Conservation (phyloP, 53 echinoderm and acorn worm species). For the Astropecten irregularis region DNA sequence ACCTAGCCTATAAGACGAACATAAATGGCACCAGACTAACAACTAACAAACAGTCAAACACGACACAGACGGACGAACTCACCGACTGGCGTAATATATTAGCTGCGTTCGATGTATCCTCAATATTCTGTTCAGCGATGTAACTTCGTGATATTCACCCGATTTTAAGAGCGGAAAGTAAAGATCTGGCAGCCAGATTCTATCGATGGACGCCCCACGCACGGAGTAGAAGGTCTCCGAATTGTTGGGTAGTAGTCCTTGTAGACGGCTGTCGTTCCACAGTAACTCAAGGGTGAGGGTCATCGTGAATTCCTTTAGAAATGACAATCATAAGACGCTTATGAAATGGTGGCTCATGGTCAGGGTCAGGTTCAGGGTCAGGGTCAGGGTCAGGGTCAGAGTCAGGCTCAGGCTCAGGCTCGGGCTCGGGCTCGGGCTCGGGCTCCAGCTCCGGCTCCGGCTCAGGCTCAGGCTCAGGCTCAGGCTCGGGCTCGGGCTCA, state of each 20-base stretch:
- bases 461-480: not conserved
- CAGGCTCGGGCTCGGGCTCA: not conserved
- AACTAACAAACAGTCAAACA: no score
- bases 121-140: not conserved
- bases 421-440: not conserved
- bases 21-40: no score
- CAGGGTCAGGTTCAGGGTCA: slow-evolving; percentile 1
- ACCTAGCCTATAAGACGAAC: no score
- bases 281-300: not conserved
- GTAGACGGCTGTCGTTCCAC: slow-evolving; percentile 11
- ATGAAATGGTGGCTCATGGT: not conserved
- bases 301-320: slow-evolving; percentile 4
- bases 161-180: slow-evolving; percentile 24
- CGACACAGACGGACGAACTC: no score
- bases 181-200: slow-evolving; percentile 30
- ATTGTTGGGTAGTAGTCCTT: not conserved
- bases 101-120: no score
- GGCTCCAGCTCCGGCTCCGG: not conserved
- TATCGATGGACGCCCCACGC: slow-evolving; percentile 7
- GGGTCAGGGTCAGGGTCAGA: not conserved
- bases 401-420: not conserved
- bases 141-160: slow-evolving; percentile 24
- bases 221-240: slow-evolving; percentile 5
- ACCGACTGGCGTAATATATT: no score
- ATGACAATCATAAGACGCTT: no score